Conservation (phyloP, 2,888 invertebrate genomes). For the Oasisia sp. region DNA sequence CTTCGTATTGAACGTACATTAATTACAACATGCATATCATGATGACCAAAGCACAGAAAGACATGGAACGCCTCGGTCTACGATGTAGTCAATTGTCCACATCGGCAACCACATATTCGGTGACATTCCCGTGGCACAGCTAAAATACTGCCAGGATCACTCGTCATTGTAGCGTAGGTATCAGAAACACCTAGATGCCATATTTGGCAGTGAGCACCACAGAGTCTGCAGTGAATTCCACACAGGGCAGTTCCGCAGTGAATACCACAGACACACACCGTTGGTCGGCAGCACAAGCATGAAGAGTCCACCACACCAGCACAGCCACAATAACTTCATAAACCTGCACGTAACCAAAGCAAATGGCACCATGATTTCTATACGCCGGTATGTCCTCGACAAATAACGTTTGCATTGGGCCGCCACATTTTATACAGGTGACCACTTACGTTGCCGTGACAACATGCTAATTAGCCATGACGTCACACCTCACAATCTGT, state of each 20-base stretch:
- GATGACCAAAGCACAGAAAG: neutral
- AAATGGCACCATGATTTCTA: neutral
- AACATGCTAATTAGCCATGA: neutral
- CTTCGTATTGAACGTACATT: neutral
- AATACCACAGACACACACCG: neutral
- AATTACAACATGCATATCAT: conserved; percentile 13
- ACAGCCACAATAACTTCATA: neutral
- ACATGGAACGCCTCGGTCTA: neutral
- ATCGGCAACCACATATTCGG: neutral
- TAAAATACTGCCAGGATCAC: neutral
- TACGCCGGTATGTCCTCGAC: neutral
- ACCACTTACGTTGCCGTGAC: neutral
- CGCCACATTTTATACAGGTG: neutral
- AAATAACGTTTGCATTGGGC: neutral
- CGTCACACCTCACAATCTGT: neutral
- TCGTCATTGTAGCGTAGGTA: neutral
- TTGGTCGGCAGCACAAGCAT: conserved; percentile 6
- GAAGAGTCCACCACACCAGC: neutral
- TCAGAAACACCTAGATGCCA: neutral
- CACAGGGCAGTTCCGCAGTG: neutral
- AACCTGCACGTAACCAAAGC: neutral
- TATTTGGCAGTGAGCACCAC: neutral
- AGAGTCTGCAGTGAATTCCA: neutral
- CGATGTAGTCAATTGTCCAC: neutral
- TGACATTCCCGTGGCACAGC: no score